phyloP scores from a whole-genome alignment of 2,888 invertebrate species.

The Dynastes maya region DNA sequence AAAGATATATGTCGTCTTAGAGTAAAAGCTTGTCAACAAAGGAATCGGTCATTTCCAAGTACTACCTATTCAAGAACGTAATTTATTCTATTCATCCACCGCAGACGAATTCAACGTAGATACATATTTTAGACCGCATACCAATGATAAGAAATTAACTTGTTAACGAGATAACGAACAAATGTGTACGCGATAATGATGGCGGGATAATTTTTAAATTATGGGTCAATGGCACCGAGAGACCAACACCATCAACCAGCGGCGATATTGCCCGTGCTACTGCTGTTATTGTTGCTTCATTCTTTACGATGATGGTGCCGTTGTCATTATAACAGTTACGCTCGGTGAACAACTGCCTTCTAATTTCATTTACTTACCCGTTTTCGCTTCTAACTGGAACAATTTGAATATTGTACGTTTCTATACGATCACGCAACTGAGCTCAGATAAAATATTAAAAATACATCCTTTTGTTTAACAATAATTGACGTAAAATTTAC shows the following conservation, averaged over 20 bases:
- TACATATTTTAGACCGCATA: conserved; percentile 14
- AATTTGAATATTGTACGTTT: conserved; percentile 21
- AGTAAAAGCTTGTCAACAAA: too few species aligned
- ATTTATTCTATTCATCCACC: too few species aligned
- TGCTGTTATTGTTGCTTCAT: conserved; percentile 26
- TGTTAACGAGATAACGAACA: conserved; percentile 19
- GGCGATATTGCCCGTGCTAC: conserved; percentile 23
- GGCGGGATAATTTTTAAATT: conserved; percentile 40
- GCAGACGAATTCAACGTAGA: too few species aligned
- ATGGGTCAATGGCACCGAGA: conserved; percentile 35
- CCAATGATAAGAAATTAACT: conserved; percentile 27
- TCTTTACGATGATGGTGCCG: conserved; percentile 15
- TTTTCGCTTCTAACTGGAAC: conserved; percentile 9
- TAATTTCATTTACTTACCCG: conserved; percentile 12
- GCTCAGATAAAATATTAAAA: too few species aligned
- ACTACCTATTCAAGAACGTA: too few species aligned
- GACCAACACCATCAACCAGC: conserved; percentile 17
- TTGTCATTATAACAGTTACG: conserved; percentile 37
- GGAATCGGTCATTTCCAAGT: too few species aligned
- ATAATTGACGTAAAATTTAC: too few species aligned
- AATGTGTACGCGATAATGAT: conserved; percentile 38
- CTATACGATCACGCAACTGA: too few species aligned
- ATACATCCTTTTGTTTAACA: too few species aligned
- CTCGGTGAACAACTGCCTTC: conserved; percentile 35
- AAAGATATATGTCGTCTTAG: too few species aligned